Evolutionary conservation across 2,888 invertebrate genomes (phyloP).

Genomic region (Agrotis ipsilon): DNA sequence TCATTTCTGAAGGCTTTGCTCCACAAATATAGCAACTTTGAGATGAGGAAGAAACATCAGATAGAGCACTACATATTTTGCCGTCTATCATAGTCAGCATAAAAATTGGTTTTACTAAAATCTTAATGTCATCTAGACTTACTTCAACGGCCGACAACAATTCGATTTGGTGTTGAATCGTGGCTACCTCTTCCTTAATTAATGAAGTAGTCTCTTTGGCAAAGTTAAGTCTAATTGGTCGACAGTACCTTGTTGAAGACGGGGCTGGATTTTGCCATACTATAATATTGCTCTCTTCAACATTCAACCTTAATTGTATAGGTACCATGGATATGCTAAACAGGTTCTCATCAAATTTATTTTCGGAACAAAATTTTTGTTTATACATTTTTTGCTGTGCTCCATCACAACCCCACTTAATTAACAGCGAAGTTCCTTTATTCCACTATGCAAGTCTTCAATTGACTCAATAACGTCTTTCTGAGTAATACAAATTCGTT

Average conservation of each 20-base stretch:
- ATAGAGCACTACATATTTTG: slow-evolving; percentile 29
- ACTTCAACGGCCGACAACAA: slow-evolving; percentile 9
- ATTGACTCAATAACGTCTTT: slow-evolving; percentile 3
- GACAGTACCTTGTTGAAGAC: no score
- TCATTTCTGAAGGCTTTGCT: slow-evolving; percentile 20
- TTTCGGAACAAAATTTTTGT: neutral
- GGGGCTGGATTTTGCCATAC: neutral
- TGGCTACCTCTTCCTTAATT: slow-evolving; percentile 9
- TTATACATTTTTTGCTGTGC: neutral
- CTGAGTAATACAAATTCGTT: slow-evolving; percentile 10
- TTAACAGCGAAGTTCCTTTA: slow-evolving; percentile 19
- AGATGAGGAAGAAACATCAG: slow-evolving; percentile 19
- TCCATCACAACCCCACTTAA: slow-evolving; percentile 19
- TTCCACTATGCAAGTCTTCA: no score
- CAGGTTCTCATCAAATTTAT: slow-evolving; percentile 9
- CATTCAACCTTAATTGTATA: slow-evolving; percentile 14
- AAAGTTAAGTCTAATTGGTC: no score
- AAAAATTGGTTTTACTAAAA: slow-evolving; percentile 17
- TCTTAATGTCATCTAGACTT: slow-evolving; percentile 15
- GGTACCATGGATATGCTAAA: slow-evolving; percentile 17
- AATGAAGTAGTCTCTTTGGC: neutral
- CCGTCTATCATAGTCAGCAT: slow-evolving; percentile 21
- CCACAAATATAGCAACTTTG: slow-evolving; percentile 28
- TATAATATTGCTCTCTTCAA: slow-evolving; percentile 10
- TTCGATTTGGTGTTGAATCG: slow-evolving; percentile 11